Conservation (phyloP, 2,113 vertebrate genomes). For the Mustela nigripes region DNA sequence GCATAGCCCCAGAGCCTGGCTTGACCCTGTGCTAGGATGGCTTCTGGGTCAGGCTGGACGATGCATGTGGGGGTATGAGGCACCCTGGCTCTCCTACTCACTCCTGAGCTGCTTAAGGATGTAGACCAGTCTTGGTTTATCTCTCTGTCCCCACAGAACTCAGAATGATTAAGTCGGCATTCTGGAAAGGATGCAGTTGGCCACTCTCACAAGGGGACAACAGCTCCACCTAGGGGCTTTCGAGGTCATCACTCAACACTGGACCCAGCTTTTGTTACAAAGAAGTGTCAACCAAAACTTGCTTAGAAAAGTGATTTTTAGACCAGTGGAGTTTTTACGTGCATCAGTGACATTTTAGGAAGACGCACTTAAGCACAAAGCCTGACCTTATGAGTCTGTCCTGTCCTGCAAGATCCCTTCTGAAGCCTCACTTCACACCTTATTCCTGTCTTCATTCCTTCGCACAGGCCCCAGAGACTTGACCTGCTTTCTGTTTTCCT, state of each 20-base stretch:
- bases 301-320: neutral
- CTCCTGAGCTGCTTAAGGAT: neutral
- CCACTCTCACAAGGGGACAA: neutral
- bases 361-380: neutral
- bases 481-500: neutral
- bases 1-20: neutral
- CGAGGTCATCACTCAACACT: neutral
- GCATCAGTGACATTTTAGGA: neutral
- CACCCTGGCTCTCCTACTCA: neutral
- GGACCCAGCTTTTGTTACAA: neutral
- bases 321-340: neutral
- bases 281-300: neutral
- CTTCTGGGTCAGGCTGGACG: neutral
- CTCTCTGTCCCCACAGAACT: neutral
- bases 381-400: neutral
- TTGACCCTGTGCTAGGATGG: neutral
- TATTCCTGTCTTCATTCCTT: neutral
- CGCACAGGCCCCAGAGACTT: neutral
- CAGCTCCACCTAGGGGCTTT: conserved; percentile 69
- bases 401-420: neutral
- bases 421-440: neutral
- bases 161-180: neutral
- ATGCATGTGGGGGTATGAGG: neutral
- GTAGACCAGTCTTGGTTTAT: neutral
- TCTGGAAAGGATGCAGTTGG: neutral